Evolutionary conservation across 1,140 invertebrate genomes (phyloP).

Genomic region (Cydia splendana): DNA sequence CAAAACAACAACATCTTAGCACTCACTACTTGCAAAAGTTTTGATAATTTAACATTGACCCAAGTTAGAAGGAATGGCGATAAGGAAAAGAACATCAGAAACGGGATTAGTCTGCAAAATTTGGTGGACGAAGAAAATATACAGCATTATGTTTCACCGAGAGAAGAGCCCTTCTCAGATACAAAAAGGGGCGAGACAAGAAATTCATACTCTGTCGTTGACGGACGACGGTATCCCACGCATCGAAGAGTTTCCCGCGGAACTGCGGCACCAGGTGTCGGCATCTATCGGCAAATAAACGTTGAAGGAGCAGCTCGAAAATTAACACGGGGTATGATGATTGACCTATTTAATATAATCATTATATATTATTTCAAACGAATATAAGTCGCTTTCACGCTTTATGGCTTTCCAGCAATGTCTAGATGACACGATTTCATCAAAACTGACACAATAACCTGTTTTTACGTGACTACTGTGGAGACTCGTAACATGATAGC

Average conservation of each 20-base stretch:
- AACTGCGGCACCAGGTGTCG: conserved; percentile 60
- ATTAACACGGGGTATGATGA: conserved; percentile 42
- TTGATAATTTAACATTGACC: conserved; percentile 67
- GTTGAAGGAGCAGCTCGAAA: conserved; percentile 48
- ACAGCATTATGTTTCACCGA: conserved; percentile 64
- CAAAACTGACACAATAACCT: conserved; percentile 12
- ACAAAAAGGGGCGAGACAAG: conserved; percentile 55
- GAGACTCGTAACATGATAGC: conserved; percentile 11
- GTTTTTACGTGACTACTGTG: conserved; percentile 26
- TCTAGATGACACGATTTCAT: conserved; percentile 15
- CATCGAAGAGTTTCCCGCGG: conserved; percentile 53
- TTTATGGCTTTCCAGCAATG: not conserved
- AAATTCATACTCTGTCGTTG: conserved; percentile 68
- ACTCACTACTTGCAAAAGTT: conserved; percentile 69
- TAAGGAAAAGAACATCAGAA: conserved; percentile 56
- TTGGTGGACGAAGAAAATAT: conserved; percentile 62
- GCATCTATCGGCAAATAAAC: conserved; percentile 65
- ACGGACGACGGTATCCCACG: conserved; percentile 58
- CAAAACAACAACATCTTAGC: conserved; percentile 66
- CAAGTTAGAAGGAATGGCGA: conserved; percentile 45
- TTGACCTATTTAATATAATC: not conserved
- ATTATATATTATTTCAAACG: not conserved
- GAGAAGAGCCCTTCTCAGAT: conserved; percentile 46
- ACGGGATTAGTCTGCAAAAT: conserved; percentile 70
- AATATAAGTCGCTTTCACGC: not conserved